These are phyloP conservation scores for Nibea coibor DNA, from an alignment of 2,113 vertebrate species.

Conservation along the genomic window DNA sequence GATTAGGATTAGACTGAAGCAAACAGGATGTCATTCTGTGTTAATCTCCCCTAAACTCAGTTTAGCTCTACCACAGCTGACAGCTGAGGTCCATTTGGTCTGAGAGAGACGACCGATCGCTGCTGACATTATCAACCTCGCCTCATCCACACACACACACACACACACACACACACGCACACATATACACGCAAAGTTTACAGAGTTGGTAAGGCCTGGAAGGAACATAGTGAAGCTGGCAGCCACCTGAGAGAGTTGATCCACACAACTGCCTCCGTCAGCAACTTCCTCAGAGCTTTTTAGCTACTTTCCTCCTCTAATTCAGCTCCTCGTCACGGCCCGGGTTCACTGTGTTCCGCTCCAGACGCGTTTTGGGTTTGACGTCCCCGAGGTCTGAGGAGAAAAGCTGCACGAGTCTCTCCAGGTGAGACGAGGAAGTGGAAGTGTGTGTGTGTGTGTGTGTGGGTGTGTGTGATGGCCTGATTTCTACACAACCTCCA, in stretches of 20 bases:
- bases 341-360: slow-evolving; percentile 55
- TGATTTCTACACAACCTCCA: not conserved
- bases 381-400: slow-evolving; percentile 57
- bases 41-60: slow-evolving; percentile 74
- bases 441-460: not conserved
- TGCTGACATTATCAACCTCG: slow-evolving; percentile 71
- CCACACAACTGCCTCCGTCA: slow-evolving; percentile 68
- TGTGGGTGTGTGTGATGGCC: not conserved
- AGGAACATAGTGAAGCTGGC: slow-evolving; percentile 57
- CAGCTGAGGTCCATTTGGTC: slow-evolving; percentile 75
- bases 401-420: slow-evolving; percentile 36
- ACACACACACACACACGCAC: too few species aligned
- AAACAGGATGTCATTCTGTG: slow-evolving; percentile 68
- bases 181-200: slow-evolving; percentile 35
- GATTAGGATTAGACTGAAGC: slow-evolving; percentile 68
- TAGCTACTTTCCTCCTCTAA: slow-evolving; percentile 72
- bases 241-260: slow-evolving; percentile 79
- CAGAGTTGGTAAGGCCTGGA: slow-evolving; percentile 46
- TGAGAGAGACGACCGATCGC: slow-evolving; percentile 57
- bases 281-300: slow-evolving; percentile 75
- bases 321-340: slow-evolving; percentile 63
- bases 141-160: slow-evolving; percentile 26
- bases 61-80: slow-evolving; percentile 71
- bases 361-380: slow-evolving; percentile 52
- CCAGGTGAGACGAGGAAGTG: slow-evolving; percentile 48